phyloP scores from a whole-genome alignment of 2,113 vertebrate species.

The Seriola quinqueradiata region DNA sequence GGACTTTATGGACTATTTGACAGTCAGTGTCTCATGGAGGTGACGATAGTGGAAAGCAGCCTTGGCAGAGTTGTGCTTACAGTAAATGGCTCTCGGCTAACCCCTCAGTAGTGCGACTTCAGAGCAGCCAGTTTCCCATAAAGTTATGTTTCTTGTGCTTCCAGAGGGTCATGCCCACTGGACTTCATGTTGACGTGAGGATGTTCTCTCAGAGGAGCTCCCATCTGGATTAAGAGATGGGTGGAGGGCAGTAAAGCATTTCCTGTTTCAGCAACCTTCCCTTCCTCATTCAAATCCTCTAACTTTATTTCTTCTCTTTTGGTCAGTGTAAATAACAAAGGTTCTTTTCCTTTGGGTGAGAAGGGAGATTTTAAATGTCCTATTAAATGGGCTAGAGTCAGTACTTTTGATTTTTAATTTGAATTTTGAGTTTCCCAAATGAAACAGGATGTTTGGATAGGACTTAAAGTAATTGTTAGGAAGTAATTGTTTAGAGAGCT shows the following conservation, averaged over 20 bases:
- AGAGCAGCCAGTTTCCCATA: constrained; percentile 65
- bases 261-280: constrained; percentile 65
- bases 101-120: constrained; percentile 20
- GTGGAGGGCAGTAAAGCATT: constrained; percentile 71
- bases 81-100: constrained; percentile 64
- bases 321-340: constrained; percentile 11
- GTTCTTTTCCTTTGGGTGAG: neutral
- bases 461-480: constrained; percentile 22
- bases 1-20: constrained; percentile 39
- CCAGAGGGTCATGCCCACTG: constrained; percentile 64
- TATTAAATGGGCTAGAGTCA: constrained; percentile 4
- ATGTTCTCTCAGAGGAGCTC: constrained; percentile 72
- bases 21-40: constrained; percentile 49
- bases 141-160: constrained; percentile 37
- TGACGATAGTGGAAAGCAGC: constrained; percentile 46
- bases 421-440: neutral
- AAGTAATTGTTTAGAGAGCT: constrained; percentile 27
- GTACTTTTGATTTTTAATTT: constrained; percentile 20
- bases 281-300: constrained; percentile 13
- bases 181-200: constrained; percentile 61
- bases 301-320: neutral
- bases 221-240: constrained; percentile 74
- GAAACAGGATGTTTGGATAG: constrained; percentile 55
- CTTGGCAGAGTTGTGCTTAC: constrained; percentile 56
- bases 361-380: constrained; percentile 4